Conservation (phyloP, 2,888 invertebrate species). For the Tubiluchus corallicola region DNA sequence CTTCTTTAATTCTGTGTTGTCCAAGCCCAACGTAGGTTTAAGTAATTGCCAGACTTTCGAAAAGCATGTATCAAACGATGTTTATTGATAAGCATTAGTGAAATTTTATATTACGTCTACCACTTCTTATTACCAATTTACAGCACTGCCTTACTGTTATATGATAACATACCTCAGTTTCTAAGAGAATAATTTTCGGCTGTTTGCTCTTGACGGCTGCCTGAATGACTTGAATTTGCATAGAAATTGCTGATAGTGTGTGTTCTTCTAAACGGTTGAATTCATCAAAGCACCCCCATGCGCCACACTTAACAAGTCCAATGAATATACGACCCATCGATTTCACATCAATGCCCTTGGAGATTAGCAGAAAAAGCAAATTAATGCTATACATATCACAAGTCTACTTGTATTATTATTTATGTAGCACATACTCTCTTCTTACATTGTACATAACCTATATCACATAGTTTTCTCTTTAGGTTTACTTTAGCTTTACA, state of each 20-base stretch:
- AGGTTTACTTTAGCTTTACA: too few relatives aligned
- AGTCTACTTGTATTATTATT: slow-evolving; percentile 1
- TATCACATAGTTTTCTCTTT: too few relatives aligned
- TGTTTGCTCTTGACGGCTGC: slow-evolving; percentile 47
- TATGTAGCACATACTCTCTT: too few relatives aligned
- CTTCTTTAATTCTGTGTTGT: too few relatives aligned
- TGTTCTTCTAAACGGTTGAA: slow-evolving; percentile 89
- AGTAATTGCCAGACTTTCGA: too few relatives aligned
- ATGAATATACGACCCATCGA: slow-evolving; percentile 87
- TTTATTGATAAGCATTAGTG: background rate
- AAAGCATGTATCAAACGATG: too few relatives aligned
- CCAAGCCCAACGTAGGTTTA: too few relatives aligned
- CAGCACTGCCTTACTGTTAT: slow-evolving; percentile 17
- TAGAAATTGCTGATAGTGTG: slow-evolving; percentile 82
- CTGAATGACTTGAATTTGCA: slow-evolving; percentile 81
- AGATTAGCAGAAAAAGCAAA: slow-evolving; percentile 16
- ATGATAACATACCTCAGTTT: slow-evolving; percentile 27
- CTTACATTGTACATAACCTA: background rate
- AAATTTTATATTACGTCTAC: slow-evolving; percentile 11
- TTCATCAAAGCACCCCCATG: slow-evolving; percentile 98
- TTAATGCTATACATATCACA: background rate
- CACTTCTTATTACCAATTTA: too few relatives aligned
- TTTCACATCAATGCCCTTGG: slow-evolving; percentile 82
- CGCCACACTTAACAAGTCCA: slow-evolving; percentile 78
- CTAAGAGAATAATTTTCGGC: slow-evolving; percentile 31